Evolutionary conservation across 2,113 vertebrate species (phyloP).

Genomic region (Triplophysa tibetana): DNA sequence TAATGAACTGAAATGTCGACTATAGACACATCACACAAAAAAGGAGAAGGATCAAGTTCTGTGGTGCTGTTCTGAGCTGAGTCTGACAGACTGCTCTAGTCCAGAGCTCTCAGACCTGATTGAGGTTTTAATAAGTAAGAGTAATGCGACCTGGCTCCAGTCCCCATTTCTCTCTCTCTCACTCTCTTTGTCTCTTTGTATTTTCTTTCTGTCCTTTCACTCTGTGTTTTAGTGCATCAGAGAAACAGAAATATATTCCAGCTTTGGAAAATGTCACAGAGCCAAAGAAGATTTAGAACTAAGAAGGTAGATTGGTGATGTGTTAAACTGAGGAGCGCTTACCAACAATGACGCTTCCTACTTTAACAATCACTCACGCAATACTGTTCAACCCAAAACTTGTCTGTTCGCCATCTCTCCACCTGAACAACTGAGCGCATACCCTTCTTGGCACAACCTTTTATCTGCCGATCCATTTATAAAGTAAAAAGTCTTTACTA

Average conservation of each 20-base stretch:
- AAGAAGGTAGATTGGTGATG: conserved; percentile 48
- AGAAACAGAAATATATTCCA: conserved; percentile 52
- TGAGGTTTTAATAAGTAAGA: conserved; percentile 56
- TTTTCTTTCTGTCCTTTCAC: conserved; percentile 28
- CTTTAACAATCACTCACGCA: conserved; percentile 41
- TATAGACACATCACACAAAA: conserved; percentile 44
- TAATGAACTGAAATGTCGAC: conserved; percentile 28
- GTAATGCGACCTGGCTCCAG: conserved; percentile 57
- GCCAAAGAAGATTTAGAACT: conserved; percentile 45
- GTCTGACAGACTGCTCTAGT: conserved; percentile 43
- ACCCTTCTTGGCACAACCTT: neutral
- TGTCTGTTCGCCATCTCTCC: conserved; percentile 17
- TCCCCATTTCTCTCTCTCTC: conserved; percentile 29
- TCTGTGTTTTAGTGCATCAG: conserved; percentile 42
- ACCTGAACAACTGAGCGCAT: neutral
- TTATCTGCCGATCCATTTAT: conserved; percentile 20
- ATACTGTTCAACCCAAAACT: conserved; percentile 19
- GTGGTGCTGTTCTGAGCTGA: conserved; percentile 27
- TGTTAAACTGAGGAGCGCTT: conserved; percentile 45
- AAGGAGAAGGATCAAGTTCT: conserved; percentile 43
- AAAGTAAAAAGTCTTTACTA: neutral
- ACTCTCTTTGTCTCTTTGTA: conserved; percentile 5
- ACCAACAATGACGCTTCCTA: conserved; percentile 46
- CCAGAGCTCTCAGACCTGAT: conserved; percentile 56
- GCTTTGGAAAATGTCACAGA: conserved; percentile 52